Evolutionary conservation across 2,797 vertebrate genomes (phyloP).

Genomic region (Onychomys arenicola): DNA sequence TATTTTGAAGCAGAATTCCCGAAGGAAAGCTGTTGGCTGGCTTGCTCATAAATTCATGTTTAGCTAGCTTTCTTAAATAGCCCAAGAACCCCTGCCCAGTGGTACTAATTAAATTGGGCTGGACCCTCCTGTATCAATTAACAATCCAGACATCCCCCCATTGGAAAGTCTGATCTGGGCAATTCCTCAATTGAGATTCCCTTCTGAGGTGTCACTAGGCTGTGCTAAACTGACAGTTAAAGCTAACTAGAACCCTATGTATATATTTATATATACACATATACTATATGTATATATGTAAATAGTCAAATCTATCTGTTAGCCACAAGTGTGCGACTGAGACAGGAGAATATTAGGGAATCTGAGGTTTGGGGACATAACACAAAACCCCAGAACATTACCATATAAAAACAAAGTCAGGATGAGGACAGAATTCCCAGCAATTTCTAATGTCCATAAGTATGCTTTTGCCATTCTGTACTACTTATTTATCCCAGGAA

Average conservation of each 20-base stretch:
- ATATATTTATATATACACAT: background rate
- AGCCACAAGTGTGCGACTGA: background rate
- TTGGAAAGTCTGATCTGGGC: background rate
- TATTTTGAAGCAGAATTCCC: no score
- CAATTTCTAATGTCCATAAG: background rate
- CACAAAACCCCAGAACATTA: background rate
- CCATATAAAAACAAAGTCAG: background rate
- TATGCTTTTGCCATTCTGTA: no score
- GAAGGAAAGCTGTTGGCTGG: background rate
- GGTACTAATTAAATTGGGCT: background rate
- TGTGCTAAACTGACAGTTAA: background rate
- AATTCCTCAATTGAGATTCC: background rate
- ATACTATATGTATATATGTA: background rate
- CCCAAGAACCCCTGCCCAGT: background rate
- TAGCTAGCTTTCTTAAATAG: background rate
- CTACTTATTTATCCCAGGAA: background rate
- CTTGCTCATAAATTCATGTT: background rate
- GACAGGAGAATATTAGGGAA: background rate
- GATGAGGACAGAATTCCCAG: background rate
- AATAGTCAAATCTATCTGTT: background rate
- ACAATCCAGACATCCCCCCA: background rate
- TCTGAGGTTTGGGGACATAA: background rate
- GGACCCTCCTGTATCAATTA: background rate
- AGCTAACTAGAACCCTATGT: background rate
- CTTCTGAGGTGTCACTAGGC: background rate